Conservation (phyloP, 2,888 invertebrate genomes). For the Cheilosia scutellata region DNA sequence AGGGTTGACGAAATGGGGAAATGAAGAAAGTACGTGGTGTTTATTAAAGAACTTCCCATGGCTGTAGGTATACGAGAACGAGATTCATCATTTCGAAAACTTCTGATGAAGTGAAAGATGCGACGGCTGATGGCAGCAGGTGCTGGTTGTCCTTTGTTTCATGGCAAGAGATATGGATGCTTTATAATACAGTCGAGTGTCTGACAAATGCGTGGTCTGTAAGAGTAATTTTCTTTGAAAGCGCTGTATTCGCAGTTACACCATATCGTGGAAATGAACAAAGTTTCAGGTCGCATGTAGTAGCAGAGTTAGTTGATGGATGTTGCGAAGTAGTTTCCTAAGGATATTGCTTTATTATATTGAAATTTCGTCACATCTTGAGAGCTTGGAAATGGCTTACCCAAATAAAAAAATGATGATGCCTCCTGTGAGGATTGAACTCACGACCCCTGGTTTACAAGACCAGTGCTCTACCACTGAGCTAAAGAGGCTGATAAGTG, state of each 20-base stretch:
- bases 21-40: constrained; percentile 70
- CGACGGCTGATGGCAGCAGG: constrained; percentile 35
- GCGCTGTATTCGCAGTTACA: neutral
- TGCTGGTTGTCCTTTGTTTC: constrained; percentile 25
- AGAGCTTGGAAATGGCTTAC: too few relatives aligned
- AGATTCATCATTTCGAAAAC: constrained; percentile 55
- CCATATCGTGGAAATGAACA: constrained; percentile 34
- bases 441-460: constrained; percentile 96
- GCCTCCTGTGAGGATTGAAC: neutral
- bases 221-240: constrained; percentile 32
- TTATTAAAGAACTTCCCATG: constrained; percentile 64
- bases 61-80: constrained; percentile 4
- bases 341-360: neutral
- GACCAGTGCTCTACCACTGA: constrained; percentile 96
- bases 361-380: too few relatives aligned
- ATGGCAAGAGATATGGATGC: constrained; percentile 6
- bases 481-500: constrained; percentile 89
- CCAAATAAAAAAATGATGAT: too few relatives aligned
- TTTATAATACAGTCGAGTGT: constrained; percentile 65
- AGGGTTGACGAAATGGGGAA: constrained; percentile 40
- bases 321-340: neutral
- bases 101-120: constrained; percentile 58
- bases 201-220: constrained; percentile 44
- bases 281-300: constrained; percentile 24
- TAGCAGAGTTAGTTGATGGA: constrained; percentile 26